Percentiles rank a stretch among this genome's conserved stretches.
phyloP scores from a whole-genome alignment of 2,888 invertebrate species.

The Melikaiella ostensackeni region DNA sequence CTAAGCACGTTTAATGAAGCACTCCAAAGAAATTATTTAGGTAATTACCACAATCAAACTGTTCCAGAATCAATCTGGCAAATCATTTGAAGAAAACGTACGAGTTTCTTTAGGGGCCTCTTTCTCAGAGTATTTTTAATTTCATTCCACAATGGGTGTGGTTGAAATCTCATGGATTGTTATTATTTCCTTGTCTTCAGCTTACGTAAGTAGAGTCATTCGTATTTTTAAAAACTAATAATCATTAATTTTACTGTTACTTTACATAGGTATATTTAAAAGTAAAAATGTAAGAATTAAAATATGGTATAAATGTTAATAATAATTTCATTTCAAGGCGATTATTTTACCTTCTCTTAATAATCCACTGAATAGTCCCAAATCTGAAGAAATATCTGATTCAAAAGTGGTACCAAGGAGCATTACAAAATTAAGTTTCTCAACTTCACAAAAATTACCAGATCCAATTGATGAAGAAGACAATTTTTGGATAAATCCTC shows the following conservation, averaged over 20 bases:
- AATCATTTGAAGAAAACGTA: background rate
- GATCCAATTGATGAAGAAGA: slow-evolving; percentile 10
- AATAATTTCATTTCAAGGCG: slow-evolving; percentile 3
- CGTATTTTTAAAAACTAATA: too few relatives aligned
- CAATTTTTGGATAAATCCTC: slow-evolving; percentile 3
- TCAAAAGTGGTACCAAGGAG: background rate
- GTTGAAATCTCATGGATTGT: background rate
- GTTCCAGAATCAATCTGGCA: background rate
- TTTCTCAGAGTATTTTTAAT: background rate
- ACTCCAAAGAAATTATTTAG: background rate
- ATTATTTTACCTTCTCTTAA: background rate
- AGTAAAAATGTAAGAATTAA: background rate
- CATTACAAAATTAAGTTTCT: background rate
- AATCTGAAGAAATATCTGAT: background rate
- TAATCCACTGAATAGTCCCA: background rate
- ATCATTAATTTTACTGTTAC: background rate
- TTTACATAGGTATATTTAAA: background rate
- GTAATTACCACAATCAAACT: background rate
- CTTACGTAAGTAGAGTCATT: background rate
- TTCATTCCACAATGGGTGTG: background rate
- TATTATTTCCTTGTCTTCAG: background rate
- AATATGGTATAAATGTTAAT: background rate
- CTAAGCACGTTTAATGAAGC: background rate
- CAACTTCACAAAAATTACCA: background rate
- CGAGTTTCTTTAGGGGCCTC: background rate